A percentile compares a stretch with the other conserved stretches of the same genome.
Evolutionary conservation across 30 jellyfish, hydroid and myxozoan species (phyloP).

Genomic region (Sanderia malayensis): DNA sequence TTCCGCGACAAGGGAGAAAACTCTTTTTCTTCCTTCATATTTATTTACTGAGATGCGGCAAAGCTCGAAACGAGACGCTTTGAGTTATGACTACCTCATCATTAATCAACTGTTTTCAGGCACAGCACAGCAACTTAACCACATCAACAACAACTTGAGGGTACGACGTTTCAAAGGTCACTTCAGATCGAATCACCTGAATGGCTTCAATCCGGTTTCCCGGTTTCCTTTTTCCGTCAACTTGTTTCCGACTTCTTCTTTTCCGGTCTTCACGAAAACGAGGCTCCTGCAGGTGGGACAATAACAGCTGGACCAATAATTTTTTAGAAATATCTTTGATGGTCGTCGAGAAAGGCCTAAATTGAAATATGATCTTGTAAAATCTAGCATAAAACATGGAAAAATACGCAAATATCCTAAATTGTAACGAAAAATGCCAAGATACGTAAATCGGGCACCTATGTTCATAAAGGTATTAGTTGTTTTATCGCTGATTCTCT

Average conservation of each 20-base stretch:
- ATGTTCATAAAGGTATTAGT: constrained; percentile 46
- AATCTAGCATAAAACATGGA: neutral
- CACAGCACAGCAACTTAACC: neutral
- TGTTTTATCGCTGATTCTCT: constrained; percentile 41
- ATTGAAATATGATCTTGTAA: neutral
- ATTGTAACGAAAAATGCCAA: constrained; percentile 19
- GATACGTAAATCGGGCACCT: constrained; percentile 53
- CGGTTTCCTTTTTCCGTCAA: neutral
- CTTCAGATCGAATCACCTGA: neutral
- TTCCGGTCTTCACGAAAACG: neutral
- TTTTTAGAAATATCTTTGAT: neutral
- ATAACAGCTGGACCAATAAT: neutral
- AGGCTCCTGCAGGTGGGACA: neutral
- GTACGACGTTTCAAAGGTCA: neutral
- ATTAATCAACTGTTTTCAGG: too few relatives aligned
- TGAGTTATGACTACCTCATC: too few relatives aligned
- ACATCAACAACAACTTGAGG: neutral
- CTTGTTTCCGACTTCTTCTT: neutral
- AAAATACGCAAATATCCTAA: neutral
- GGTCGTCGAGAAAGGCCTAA: neutral
- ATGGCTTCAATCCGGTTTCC: neutral
- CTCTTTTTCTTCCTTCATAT: constrained; percentile 13
- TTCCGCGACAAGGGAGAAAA: constrained; percentile 31
- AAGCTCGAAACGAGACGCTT: too few relatives aligned
- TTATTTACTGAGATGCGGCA: too few relatives aligned